Base-by-base conservation (phyloP, 2,113 vertebrate species). In the Empidonax alnorum region DNA sequence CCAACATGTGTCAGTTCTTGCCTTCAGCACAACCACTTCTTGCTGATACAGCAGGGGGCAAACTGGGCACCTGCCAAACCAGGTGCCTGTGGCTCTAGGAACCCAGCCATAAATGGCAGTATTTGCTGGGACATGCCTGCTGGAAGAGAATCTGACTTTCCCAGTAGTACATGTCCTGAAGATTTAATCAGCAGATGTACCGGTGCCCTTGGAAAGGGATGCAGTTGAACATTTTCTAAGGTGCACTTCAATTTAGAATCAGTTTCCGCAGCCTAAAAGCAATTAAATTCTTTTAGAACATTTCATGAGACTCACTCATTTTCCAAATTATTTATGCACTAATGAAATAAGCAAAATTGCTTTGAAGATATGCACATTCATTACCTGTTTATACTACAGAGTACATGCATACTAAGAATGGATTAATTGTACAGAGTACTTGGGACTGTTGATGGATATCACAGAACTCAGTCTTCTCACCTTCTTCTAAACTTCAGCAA, bases 171-270 rank as follows among this genome's bases (percentile, higher is more conserved):
- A 74, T 5, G 2, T 91, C 50, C 76, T 22, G 21, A 77, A 79
- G 74, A 69, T 88, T 84, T 93, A 69, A 97, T 83, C 84, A 91
- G 78, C 42, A 91, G 71, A 91, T 73, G 67, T 74, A 31, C 50
- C 47, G 58, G 41, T 76, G 53, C 42, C 67, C 67, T 87, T 79
- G 78, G 66, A 76, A 91, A 85, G 24, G 56, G 46, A 42, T 86
- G 39, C 15, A 79, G 47, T 21, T 73, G 82, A 63, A 44, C 27
- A 25, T 74, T 86, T 86, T 63, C 63, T 91, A 66, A 90, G 63
- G 21, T 15, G 50, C 15, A 3, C 27, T 93, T 76, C 46, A 59
- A 79, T 55, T 83, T 62, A 66, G 30, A 59, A 74, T 55, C 53
- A 41, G 42, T 55, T 90, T 87, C 14, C 25, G 4, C 58, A 58